Evolutionary conservation across 2,888 invertebrate species (phyloP).

Genomic region (Carpatolechia fugitivella): DNA sequence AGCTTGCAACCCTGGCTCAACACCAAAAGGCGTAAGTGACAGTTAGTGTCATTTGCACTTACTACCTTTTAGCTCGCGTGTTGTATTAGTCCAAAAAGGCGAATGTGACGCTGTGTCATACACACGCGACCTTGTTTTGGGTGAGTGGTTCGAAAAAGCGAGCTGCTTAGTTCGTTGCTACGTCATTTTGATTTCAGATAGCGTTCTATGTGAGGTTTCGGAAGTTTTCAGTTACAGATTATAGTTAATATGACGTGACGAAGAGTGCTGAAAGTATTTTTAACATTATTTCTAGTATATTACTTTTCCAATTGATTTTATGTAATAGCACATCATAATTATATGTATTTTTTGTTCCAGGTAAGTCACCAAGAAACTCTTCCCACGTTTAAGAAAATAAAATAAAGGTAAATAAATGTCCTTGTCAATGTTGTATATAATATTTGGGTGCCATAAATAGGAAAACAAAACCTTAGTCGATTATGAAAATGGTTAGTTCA

Average conservation of each 20-base stretch:
- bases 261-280: not conserved
- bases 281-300: not conserved
- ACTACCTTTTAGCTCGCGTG: not conserved
- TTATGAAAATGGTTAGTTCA: no score
- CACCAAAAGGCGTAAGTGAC: not conserved
- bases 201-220: no score
- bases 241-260: not conserved
- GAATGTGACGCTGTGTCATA: slow-evolving; percentile 1
- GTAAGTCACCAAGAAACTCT: not conserved
- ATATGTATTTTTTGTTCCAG: not conserved
- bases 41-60: not conserved
- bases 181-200: not conserved
- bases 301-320: not conserved
- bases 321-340: not conserved
- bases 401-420: not conserved
- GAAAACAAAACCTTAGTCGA: no score
- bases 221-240: not conserved
- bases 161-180: not conserved
- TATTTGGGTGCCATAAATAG: no score
- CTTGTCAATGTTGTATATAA: no score
- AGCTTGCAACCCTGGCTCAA: not conserved
- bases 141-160: not conserved
- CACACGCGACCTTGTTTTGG: not conserved
- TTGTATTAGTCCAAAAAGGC: not conserved
- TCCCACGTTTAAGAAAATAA: not conserved